Evolutionary conservation across 2,113 vertebrate species (phyloP).

Genomic region (Cebus imitator): DNA sequence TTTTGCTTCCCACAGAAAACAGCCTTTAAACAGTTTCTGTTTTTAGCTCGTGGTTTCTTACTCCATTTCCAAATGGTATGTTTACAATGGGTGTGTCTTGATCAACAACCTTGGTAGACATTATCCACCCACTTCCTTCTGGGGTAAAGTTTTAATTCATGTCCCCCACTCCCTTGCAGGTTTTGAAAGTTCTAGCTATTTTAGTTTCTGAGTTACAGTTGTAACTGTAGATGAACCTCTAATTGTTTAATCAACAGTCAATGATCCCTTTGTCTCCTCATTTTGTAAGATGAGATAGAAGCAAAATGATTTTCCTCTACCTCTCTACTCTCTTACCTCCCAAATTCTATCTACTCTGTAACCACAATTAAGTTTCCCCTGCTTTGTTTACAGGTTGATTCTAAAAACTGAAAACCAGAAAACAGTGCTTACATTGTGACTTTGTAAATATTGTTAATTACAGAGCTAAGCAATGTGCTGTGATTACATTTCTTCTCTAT

Average conservation of each 20-base stretch:
- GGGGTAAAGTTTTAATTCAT: constrained; percentile 22
- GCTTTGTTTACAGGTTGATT: constrained; percentile 64
- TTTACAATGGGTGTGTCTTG: background rate
- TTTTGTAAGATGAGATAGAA: background rate
- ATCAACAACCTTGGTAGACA: constrained; percentile 51
- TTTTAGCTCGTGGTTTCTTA: constrained; percentile 57
- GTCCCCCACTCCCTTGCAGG: background rate
- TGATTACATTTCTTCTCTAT: background rate
- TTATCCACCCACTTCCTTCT: constrained; percentile 38
- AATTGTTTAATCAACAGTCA: background rate
- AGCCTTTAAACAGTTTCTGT: background rate
- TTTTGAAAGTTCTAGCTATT: constrained; percentile 49
- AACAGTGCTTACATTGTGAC: background rate
- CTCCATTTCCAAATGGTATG: constrained; percentile 27
- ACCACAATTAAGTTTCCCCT: constrained; percentile 29
- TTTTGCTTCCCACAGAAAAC: background rate
- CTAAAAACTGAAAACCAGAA: constrained; percentile 64
- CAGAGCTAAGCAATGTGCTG: background rate
- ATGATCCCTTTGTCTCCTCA: background rate
- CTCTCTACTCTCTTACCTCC: background rate
- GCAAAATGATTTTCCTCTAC: background rate
- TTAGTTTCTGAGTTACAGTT: constrained; percentile 25
- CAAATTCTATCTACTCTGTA: constrained; percentile 15
- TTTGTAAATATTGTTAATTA: constrained; percentile 52
- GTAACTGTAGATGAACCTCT: background rate